Percentiles rank a stretch among this genome's conserved stretches.
These are phyloP conservation scores for Stenolophus ochropezus DNA, from an alignment of 2,888 invertebrate species.

Conservation along the genomic window DNA sequence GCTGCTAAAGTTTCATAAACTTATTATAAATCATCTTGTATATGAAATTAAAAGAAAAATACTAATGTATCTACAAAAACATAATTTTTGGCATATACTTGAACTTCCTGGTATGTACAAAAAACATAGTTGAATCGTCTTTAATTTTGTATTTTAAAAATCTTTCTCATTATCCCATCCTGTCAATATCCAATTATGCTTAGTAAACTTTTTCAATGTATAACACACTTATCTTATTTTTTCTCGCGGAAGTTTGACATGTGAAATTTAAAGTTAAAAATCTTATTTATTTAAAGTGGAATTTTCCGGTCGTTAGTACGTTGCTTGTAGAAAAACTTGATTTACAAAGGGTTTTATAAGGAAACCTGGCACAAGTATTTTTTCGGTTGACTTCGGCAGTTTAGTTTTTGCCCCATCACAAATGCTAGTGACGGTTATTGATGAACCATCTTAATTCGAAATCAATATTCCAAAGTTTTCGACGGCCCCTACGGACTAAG, in stretches of 20 bases:
- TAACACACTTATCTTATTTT: neutral
- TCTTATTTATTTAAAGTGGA: neutral
- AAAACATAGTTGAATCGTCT: too few relatives aligned
- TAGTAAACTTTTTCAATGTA: too few relatives aligned
- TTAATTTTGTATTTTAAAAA: too few relatives aligned
- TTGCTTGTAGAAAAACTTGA: neutral
- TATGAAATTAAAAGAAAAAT: too few relatives aligned
- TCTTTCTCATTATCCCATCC: too few relatives aligned
- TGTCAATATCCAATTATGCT: too few relatives aligned
- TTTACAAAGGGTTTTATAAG: neutral
- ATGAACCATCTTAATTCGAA: conserved; percentile 47
- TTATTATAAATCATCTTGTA: too few relatives aligned
- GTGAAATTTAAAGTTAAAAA: neutral
- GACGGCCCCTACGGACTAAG: neutral
- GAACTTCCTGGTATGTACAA: too few relatives aligned
- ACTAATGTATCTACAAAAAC: too few relatives aligned
- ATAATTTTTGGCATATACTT: too few relatives aligned
- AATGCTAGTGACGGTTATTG: conserved; percentile 42
- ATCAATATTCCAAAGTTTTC: conserved; percentile 48
- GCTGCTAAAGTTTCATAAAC: too few relatives aligned
- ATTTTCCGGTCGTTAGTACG: neutral
- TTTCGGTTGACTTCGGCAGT: conserved; percentile 8
- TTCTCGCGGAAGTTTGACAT: neutral
- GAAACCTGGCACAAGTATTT: neutral
- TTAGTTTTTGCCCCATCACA: conserved; percentile 36